Percentiles rank a stretch among this genome's conserved stretches.
phyloP scores from a whole-genome alignment of 2,113 vertebrate species.

The Arothron firmamentum region DNA sequence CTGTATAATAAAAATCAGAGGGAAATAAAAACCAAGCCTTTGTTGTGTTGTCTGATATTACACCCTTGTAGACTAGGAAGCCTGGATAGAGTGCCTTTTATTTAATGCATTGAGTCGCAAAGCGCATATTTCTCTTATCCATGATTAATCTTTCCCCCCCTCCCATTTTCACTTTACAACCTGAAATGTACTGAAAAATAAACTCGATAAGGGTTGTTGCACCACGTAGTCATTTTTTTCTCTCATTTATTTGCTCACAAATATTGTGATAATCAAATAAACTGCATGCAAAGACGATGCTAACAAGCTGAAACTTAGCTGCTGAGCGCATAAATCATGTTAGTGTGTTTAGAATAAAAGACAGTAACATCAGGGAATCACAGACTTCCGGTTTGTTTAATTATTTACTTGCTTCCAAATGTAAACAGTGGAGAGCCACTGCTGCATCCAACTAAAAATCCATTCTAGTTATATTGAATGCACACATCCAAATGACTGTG shows the following conservation, averaged over 20 bases:
- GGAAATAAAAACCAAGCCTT: neutral
- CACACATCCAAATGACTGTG: neutral
- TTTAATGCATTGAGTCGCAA: slow-evolving; percentile 12
- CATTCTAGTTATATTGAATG: neutral
- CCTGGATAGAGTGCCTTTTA: slow-evolving; percentile 45
- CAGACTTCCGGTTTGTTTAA: no score
- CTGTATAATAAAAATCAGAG: slow-evolving; percentile 8
- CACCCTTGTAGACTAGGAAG: neutral
- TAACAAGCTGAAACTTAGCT: no score
- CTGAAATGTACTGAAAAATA: neutral
- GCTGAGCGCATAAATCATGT: no score
- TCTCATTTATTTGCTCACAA: no score
- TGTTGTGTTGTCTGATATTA: neutral
- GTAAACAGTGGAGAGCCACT: no score
- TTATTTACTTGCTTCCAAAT: no score
- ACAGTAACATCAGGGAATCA: no score
- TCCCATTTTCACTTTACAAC: neutral
- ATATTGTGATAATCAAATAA: no score
- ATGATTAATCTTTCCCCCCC: neutral
- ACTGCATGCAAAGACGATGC: no score
- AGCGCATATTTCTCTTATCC: neutral
- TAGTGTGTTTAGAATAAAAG: no score
- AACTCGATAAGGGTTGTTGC: neutral
- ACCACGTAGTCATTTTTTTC: neutral
- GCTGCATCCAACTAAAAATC: no score